These are phyloP conservation scores for Paguma larvata DNA, from an alignment of 2,797 vertebrate genomes.

Conservation along the genomic window DNA sequence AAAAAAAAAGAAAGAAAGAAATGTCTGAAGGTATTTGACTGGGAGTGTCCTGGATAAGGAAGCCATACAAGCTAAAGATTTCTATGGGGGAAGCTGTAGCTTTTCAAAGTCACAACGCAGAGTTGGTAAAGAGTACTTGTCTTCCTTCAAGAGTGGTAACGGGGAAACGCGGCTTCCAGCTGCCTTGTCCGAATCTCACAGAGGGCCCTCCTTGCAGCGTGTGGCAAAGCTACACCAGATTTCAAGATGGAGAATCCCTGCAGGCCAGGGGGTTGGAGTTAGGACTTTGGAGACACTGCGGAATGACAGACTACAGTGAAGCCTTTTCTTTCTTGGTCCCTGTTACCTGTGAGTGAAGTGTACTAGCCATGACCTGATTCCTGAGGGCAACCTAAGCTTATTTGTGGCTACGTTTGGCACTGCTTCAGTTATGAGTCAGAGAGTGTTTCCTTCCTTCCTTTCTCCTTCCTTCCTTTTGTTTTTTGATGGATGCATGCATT, in stretches of 20 bases:
- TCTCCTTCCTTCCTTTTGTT: neutral
- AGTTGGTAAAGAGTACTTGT: accelerated
- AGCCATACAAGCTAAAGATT: neutral
- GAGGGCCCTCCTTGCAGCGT: neutral
- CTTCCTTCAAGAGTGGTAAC: neutral
- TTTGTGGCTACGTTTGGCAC: neutral
- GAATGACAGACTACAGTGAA: neutral
- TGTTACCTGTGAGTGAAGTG: too few relatives aligned
- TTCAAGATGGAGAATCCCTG: neutral
- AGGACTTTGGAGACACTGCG: neutral
- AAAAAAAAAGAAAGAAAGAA: neutral
- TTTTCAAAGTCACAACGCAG: neutral
- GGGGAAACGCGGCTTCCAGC: neutral
- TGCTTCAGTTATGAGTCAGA: neutral
- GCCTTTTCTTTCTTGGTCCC: neutral
- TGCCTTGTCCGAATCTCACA: neutral
- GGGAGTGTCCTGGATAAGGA: neutral
- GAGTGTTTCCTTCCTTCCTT: neutral
- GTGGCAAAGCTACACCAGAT: neutral
- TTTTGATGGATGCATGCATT: neutral
- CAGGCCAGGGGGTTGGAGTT: too few relatives aligned
- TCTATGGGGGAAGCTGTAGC: neutral
- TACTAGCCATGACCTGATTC: too few relatives aligned
- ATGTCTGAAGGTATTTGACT: neutral
- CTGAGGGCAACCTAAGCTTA: neutral